A percentile compares a stretch with the other conserved stretches of the same genome.
Evolutionary conservation across 2,113 vertebrate genomes (phyloP).

Genomic region (Erpornis zantholeuca): DNA sequence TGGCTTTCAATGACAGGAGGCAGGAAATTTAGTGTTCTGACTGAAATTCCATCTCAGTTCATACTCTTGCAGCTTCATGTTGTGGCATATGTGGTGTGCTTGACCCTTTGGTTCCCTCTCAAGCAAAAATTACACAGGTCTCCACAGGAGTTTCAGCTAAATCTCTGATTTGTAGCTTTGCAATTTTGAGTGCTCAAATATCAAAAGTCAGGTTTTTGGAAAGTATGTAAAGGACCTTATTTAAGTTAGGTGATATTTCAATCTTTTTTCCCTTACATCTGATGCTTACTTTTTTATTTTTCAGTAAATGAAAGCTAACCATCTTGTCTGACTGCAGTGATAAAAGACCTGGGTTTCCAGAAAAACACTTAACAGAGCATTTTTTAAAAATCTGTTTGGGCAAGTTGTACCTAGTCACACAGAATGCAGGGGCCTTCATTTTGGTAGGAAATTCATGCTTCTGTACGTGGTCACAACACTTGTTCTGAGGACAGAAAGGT

Average conservation of each 20-base stretch:
- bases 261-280: not conserved
- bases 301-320: not conserved
- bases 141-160: constrained; percentile 2
- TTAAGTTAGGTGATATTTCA: not conserved
- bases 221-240: not conserved
- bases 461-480: not conserved
- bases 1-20: not conserved
- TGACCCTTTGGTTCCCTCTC: not conserved
- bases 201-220: not conserved
- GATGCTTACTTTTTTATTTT: not conserved
- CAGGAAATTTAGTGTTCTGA: constrained; percentile 30
- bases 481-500: not conserved
- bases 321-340: not conserved
- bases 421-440: not conserved
- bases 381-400: not conserved
- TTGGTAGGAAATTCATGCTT: not conserved
- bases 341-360: not conserved
- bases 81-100: not conserved
- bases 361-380: not conserved
- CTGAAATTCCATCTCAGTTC: constrained; percentile 44
- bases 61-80: not conserved
- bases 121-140: not conserved
- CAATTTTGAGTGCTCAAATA: not conserved
- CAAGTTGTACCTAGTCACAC: not conserved
- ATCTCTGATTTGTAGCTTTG: not conserved